A percentile compares a stretch with the other conserved stretches of the same genome.
phyloP scores from a whole-genome alignment of 2,888 invertebrate genomes.

The Morpho helenor region DNA sequence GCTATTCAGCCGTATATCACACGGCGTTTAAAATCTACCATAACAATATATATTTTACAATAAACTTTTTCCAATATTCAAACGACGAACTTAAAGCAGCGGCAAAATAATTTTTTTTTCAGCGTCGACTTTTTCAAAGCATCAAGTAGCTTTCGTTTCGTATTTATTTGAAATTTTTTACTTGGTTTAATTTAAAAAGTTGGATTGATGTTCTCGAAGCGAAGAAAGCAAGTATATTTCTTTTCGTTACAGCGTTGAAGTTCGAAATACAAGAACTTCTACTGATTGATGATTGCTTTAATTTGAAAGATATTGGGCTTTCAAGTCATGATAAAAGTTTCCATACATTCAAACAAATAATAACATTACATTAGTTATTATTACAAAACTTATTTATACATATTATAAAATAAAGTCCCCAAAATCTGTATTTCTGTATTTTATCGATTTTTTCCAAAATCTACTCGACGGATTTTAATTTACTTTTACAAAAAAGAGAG shows the following conservation, averaged over 20 bases:
- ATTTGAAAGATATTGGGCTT: constrained; percentile 1
- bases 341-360: no score
- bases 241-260: constrained; percentile 20
- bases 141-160: constrained; percentile 15
- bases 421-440: no score
- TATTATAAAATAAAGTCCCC: no score
- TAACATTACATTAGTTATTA: no score
- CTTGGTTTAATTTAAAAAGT: constrained; percentile 70
- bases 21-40: no score
- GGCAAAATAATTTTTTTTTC: background rate
- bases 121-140: constrained; percentile 8
- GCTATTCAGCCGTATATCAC: no score
- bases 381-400: no score
- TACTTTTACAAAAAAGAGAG: no score
- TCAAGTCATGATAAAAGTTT: no score
- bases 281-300: constrained; percentile 17
- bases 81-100: no score
- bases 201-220: constrained; percentile 58
- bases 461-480: no score
- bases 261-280: constrained; percentile 17
- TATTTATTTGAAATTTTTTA: constrained; percentile 46
- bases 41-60: background rate
- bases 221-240: constrained; percentile 29
- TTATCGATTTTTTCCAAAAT: no score
- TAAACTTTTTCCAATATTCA: background rate